Percentiles rank a stretch among this genome's conserved stretches.
Conservation (phyloP, 2,888 invertebrate genomes). For the Chymomyza amoena region DNA sequence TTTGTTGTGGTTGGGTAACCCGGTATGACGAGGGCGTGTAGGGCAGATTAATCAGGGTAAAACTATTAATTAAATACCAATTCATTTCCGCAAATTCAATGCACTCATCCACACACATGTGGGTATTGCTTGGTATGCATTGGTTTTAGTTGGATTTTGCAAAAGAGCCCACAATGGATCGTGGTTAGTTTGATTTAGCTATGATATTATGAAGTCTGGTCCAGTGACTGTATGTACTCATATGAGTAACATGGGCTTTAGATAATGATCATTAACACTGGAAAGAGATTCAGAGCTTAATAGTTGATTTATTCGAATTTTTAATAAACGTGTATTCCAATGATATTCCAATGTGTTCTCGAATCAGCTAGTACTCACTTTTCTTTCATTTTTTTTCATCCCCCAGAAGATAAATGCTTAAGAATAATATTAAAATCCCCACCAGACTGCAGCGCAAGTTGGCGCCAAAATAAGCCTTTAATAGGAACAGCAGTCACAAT, state of each 20-base stretch:
- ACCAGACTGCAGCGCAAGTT: too few relatives aligned
- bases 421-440: too few relatives aligned
- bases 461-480: conserved; percentile 29
- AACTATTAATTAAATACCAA: conserved; percentile 79
- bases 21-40: conserved; percentile 36
- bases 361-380: too few relatives aligned
- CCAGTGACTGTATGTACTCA: not conserved
- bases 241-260: not conserved
- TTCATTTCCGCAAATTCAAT: conserved; percentile 76
- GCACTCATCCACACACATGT: conserved; percentile 36
- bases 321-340: not conserved
- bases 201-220: conserved; percentile 4
- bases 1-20: conserved; percentile 20
- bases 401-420: too few relatives aligned
- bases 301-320: not conserved
- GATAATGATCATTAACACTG: not conserved
- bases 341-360: too few relatives aligned
- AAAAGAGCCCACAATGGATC: conserved; percentile 31
- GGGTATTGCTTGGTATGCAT: conserved; percentile 16
- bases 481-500: conserved; percentile 18
- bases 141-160: conserved; percentile 40
- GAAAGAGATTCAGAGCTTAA: not conserved
- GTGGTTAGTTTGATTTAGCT: conserved; percentile 55
- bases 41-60: conserved; percentile 77
- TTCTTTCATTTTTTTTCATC: too few relatives aligned